Percentiles rank a stretch among this genome's conserved stretches.
Conservation (phyloP, 2,888 invertebrate genomes). For the Orthosia gothica region DNA sequence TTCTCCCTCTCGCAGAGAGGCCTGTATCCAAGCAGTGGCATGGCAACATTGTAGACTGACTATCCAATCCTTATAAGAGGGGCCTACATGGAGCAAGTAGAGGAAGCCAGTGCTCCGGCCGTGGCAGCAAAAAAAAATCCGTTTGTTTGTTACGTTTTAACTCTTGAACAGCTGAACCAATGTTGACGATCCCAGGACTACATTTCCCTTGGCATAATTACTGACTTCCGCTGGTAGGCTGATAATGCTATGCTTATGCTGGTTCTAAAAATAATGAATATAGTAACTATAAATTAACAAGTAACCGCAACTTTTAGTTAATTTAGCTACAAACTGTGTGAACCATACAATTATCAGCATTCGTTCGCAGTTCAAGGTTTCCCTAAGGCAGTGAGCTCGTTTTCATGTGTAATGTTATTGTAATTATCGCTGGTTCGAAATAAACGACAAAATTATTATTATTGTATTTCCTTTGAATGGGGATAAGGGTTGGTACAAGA, state of each 20-base stretch:
- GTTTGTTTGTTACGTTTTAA: no score
- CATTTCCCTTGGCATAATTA: no score
- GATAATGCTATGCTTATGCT: not conserved
- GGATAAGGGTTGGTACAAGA: not conserved
- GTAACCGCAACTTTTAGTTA: slow-evolving; percentile 11
- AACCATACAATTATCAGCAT: slow-evolving; percentile 47
- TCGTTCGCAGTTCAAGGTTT: slow-evolving; percentile 47
- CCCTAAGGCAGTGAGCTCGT: slow-evolving; percentile 39
- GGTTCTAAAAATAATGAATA: not conserved
- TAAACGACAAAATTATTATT: slow-evolving; percentile 9
- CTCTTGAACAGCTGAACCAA: no score
- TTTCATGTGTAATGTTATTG: slow-evolving; percentile 16
- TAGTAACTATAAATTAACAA: slow-evolving; percentile 21
- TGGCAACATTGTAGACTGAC: no score
- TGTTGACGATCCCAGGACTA: no score
- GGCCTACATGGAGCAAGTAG: no score
- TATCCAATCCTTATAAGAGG: no score
- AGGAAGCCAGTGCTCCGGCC: no score
- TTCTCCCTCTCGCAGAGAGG: no score
- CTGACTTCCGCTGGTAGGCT: no score
- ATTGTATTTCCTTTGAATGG: slow-evolving; percentile 6
- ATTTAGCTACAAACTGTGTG: slow-evolving; percentile 23
- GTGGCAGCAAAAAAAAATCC: no score
- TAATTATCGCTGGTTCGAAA: slow-evolving; percentile 27
- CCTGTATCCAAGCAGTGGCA: no score